A percentile compares a stretch with the other conserved stretches of the same genome.
These are phyloP conservation scores for Micromys minutus DNA, from an alignment of 2,113 vertebrate genomes.

Conservation along the genomic window DNA sequence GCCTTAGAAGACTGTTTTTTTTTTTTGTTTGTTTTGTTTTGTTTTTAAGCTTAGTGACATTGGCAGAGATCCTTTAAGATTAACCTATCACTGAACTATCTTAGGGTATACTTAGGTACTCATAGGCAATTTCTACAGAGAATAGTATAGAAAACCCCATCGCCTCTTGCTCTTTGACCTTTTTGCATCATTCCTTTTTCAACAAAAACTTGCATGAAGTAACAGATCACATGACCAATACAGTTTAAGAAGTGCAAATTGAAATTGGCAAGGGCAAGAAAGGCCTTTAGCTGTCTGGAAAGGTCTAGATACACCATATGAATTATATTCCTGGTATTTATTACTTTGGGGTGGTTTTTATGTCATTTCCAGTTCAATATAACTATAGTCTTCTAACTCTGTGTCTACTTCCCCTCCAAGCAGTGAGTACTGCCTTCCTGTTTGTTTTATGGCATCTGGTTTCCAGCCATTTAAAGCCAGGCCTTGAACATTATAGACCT, in stretches of 20 bases:
- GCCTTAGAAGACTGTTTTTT: neutral
- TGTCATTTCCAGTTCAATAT: slow-evolving; percentile 69
- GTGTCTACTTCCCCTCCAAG: slow-evolving; percentile 44
- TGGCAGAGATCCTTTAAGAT: slow-evolving; percentile 29
- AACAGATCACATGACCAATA: neutral
- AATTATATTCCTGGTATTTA: slow-evolving; percentile 67
- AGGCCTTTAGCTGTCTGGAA: slow-evolving; percentile 46
- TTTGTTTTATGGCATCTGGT: slow-evolving; percentile 60
- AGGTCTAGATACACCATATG: slow-evolving; percentile 48
- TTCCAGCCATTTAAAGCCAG: slow-evolving; percentile 34
- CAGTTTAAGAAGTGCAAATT: slow-evolving; percentile 4
- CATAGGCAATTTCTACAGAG: slow-evolving; percentile 45
- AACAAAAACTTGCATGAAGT: slow-evolving; percentile 62
- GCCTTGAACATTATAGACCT: slow-evolving; percentile 53
- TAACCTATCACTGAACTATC: slow-evolving; percentile 18
- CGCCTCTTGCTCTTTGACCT: slow-evolving; percentile 42
- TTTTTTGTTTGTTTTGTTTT: too few species aligned
- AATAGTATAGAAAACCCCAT: slow-evolving; percentile 31
- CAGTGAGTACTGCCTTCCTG: slow-evolving; percentile 1
- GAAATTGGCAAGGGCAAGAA: slow-evolving; percentile 58
- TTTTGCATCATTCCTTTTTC: slow-evolving; percentile 48
- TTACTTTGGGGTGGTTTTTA: slow-evolving; percentile 58
- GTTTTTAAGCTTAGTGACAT: neutral
- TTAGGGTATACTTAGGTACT: slow-evolving; percentile 50
- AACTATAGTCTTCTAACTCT: slow-evolving; percentile 34